A percentile compares a stretch with the other conserved stretches of the same genome.
Evolutionary conservation across 2,113 vertebrate species (phyloP).

Genomic region (Lucifuga dentata): DNA sequence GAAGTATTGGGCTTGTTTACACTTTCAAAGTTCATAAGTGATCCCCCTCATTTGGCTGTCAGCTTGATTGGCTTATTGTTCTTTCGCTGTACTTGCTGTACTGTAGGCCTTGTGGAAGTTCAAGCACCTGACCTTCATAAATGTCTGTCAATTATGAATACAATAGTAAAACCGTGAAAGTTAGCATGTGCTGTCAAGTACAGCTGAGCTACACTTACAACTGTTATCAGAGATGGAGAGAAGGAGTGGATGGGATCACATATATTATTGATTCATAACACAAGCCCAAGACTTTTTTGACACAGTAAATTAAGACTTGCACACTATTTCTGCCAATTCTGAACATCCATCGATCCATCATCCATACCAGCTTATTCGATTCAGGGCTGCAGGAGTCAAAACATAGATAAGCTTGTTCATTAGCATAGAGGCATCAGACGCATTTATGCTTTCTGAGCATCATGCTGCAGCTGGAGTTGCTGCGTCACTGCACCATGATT

Average conservation of each 20-base stretch:
- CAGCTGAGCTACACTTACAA: conserved; percentile 58
- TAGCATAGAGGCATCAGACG: too few relatives aligned
- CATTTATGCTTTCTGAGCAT: too few relatives aligned
- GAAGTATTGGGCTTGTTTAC: conserved; percentile 65
- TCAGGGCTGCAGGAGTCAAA: too few relatives aligned
- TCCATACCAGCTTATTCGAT: too few relatives aligned
- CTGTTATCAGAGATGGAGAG: conserved; percentile 24
- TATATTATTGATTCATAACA: conserved; percentile 69
- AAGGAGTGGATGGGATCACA: conserved; percentile 17
- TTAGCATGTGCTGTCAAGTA: conserved; percentile 47
- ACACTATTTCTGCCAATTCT: conserved; percentile 43
- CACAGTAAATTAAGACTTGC: conserved; percentile 54
- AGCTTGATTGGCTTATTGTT: conserved; percentile 59
- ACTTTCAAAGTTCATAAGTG: conserved; percentile 59
- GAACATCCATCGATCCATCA: too few relatives aligned
- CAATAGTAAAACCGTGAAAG: conserved; percentile 43
- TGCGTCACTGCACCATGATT: too few relatives aligned
- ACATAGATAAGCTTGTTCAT: too few relatives aligned
- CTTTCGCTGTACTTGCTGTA: not conserved
- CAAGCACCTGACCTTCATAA: conserved; percentile 66
- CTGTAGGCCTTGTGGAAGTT: conserved; percentile 20
- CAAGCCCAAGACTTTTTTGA: conserved; percentile 55
- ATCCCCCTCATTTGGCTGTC: conserved; percentile 56
- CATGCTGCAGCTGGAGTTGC: too few relatives aligned
- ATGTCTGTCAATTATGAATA: conserved; percentile 65